Conservation (phyloP, 2,797 vertebrate genomes). For the Thunnus albacares region DNA sequence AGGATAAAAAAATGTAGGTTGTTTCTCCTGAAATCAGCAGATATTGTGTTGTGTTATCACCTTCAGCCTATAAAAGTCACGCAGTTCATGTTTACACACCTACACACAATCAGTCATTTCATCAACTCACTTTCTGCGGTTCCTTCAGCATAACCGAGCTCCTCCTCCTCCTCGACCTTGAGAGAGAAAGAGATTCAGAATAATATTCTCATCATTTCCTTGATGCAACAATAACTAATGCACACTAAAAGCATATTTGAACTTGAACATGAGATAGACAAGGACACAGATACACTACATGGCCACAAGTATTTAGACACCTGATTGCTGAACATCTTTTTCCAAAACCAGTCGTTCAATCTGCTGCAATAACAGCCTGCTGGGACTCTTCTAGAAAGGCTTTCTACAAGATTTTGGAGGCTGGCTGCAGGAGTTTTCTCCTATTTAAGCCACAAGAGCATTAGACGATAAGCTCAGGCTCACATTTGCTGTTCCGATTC, state of each 20-base stretch:
- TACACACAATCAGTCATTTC: not conserved
- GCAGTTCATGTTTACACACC: not conserved
- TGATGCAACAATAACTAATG: not conserved
- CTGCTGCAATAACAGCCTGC: no score
- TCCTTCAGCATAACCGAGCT: constrained; percentile 83
- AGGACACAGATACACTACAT: no score
- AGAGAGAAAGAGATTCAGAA: constrained; percentile 39
- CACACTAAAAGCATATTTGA: not conserved
- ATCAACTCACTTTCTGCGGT: constrained; percentile 87
- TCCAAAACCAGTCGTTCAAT: no score
- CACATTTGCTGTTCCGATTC: no score
- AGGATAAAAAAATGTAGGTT: not conserved
- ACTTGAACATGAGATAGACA: not conserved
- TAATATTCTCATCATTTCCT: not conserved
- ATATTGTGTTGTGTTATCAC: not conserved
- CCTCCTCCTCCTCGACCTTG: constrained; percentile 88
- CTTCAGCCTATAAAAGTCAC: not conserved
- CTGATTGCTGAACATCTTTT: no score
- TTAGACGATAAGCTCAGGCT: no score
- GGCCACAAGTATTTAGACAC: no score
- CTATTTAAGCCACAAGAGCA: no score
- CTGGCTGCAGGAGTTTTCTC: no score
- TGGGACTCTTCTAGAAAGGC: no score
- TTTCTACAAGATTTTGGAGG: no score
- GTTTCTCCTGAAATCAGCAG: not conserved